phyloP scores from a whole-genome alignment of 2,888 invertebrate species.

The Coenonympha arcania region DNA sequence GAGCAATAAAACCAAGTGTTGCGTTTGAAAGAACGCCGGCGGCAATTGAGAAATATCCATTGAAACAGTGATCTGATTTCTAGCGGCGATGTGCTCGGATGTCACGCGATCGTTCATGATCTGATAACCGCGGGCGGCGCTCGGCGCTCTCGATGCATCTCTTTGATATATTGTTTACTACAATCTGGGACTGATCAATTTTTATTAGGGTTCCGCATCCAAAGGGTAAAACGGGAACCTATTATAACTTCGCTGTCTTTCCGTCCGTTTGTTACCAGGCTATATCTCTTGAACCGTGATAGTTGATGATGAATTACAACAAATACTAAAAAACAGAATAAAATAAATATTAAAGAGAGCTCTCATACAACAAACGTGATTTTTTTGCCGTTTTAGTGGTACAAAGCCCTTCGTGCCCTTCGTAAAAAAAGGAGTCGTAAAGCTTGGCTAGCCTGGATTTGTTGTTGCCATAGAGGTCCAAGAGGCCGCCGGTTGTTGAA shows the following conservation, averaged over 20 bases:
- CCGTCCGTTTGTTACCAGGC: too few relatives aligned
- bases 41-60: slow-evolving; percentile 25
- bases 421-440: too few relatives aligned
- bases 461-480: too few relatives aligned
- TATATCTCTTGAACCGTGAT: too few relatives aligned
- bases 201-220: not conserved
- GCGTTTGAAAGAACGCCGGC: slow-evolving; percentile 18
- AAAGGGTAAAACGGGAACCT: too few relatives aligned
- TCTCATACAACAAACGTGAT: too few relatives aligned
- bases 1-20: slow-evolving; percentile 3
- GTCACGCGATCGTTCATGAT: slow-evolving; percentile 37
- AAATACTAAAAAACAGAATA: not conserved
- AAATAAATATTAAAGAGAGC: too few relatives aligned
- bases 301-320: not conserved
- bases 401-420: too few relatives aligned
- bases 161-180: slow-evolving; percentile 8
- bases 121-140: slow-evolving; percentile 32
- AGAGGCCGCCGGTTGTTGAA: too few relatives aligned
- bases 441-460: too few relatives aligned
- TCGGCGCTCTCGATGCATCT: slow-evolving; percentile 22
- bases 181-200: slow-evolving; percentile 12
- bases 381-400: too few relatives aligned
- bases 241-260: too few relatives aligned
- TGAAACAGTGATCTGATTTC: slow-evolving; percentile 32
- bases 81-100: slow-evolving; percentile 29